These are phyloP conservation scores for Illadopsis cleaveri DNA, from an alignment of 2,113 vertebrate species.

Conservation along the genomic window DNA sequence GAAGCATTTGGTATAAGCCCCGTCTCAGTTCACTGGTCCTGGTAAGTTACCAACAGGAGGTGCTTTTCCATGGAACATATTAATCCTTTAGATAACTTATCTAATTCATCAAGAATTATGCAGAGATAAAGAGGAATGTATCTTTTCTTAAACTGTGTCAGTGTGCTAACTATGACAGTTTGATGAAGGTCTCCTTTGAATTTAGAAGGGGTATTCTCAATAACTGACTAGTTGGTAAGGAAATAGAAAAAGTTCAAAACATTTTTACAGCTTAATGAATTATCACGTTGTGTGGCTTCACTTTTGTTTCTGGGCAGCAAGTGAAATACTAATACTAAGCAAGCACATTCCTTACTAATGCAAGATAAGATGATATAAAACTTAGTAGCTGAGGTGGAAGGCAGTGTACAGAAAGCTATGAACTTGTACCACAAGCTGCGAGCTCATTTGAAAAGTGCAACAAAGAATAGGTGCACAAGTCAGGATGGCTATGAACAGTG, in stretches of 20 bases:
- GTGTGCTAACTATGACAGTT: neutral
- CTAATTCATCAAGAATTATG: neutral
- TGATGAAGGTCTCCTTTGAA: neutral
- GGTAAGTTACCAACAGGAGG: neutral
- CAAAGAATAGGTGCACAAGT: neutral
- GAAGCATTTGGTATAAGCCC: neutral
- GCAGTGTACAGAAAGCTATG: neutral
- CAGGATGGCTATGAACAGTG: neutral
- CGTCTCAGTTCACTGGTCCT: neutral
- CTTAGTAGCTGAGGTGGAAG: neutral
- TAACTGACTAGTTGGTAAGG: neutral
- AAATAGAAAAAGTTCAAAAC: neutral
- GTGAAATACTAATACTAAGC: neutral
- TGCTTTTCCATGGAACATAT: neutral
- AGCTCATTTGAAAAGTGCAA: neutral
- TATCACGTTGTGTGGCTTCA: neutral
- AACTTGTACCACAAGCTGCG: neutral
- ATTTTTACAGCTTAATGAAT: neutral
- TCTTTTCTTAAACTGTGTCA: neutral
- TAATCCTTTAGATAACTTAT: neutral
- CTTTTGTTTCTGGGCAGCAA: neutral
- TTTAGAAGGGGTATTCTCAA: neutral
- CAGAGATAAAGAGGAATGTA: neutral
- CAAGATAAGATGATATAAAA: neutral
- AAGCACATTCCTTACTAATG: neutral